A percentile compares a stretch with the other conserved stretches of the same genome.
phyloP scores from a whole-genome alignment of 1,140 invertebrate species.

The Drosophila persimilis region DNA sequence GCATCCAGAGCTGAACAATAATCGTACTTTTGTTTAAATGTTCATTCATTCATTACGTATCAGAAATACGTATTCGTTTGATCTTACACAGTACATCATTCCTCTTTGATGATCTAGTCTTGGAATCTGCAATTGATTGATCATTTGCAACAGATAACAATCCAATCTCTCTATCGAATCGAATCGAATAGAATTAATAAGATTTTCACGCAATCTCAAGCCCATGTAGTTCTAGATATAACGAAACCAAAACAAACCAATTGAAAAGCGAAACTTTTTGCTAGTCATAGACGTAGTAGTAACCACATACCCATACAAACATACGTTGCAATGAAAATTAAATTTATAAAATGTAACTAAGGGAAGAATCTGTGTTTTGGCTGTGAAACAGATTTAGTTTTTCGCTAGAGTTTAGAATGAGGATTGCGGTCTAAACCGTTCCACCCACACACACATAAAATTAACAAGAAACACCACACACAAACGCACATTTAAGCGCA shows the following conservation, averaged over 20 bases:
- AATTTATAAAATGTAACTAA: slow-evolving; percentile 44
- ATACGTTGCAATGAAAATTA: slow-evolving; percentile 4
- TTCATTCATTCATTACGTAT: background rate
- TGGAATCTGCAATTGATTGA: background rate
- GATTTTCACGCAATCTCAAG: background rate
- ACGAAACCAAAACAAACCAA: slow-evolving; percentile 3
- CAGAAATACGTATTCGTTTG: slow-evolving; percentile 25
- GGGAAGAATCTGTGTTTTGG: slow-evolving; percentile 80
- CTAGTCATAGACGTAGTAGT: slow-evolving; percentile 51
- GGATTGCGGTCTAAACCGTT: slow-evolving; percentile 23
- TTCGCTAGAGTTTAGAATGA: slow-evolving; percentile 57
- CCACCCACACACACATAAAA: slow-evolving; percentile 13
- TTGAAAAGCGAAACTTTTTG: slow-evolving; percentile 27
- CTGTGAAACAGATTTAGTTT: slow-evolving; percentile 82
- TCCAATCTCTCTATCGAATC: background rate
- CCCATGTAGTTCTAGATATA: slow-evolving; percentile 21
- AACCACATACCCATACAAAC: slow-evolving; percentile 8
- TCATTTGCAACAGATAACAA: background rate
- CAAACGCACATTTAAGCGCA: slow-evolving; percentile 6
- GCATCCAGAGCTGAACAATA: slow-evolving; percentile 54
- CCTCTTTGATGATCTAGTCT: too few relatives aligned
- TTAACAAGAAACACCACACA: slow-evolving; percentile 5
- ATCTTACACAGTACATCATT: too few relatives aligned
- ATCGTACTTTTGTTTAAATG: slow-evolving; percentile 43
- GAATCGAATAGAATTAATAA: too few relatives aligned